phyloP scores from a whole-genome alignment of 2,113 vertebrate species.

The Pogonocichla stellata region DNA sequence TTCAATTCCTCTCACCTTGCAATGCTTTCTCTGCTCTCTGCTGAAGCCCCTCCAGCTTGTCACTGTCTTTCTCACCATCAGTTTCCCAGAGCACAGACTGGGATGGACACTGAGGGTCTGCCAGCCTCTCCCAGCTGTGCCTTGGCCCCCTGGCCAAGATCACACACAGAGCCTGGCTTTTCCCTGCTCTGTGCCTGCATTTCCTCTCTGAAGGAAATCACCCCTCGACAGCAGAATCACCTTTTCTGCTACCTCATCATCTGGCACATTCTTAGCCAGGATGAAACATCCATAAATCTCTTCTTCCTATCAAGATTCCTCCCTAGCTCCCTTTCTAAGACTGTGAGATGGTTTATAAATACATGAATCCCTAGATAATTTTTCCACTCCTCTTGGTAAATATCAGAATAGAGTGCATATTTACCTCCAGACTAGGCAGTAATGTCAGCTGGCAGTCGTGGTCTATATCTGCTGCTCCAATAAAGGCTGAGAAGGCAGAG shows the following conservation, averaged over 20 bases:
- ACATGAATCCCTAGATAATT: background rate
- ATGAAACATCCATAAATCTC: slow-evolving; percentile 12
- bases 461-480: background rate
- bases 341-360: background rate
- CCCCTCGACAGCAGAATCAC: background rate
- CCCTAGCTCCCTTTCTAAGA: background rate
- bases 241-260: background rate
- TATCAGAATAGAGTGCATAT: background rate
- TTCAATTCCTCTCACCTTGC: background rate
- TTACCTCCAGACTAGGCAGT: background rate
- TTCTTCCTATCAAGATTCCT: background rate
- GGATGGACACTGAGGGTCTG: background rate
- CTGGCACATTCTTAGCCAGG: background rate
- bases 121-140: background rate
- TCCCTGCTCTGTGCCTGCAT: background rate
- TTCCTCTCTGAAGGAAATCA: background rate
- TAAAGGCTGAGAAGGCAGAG: background rate
- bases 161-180: background rate
- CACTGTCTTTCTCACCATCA: background rate
- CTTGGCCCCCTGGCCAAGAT: background rate
- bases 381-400: background rate
- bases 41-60: background rate
- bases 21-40: background rate
- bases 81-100: background rate
- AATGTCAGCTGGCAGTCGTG: background rate